Conservation (phyloP, 2,113 vertebrate genomes). For the Triplophysa rosa region DNA sequence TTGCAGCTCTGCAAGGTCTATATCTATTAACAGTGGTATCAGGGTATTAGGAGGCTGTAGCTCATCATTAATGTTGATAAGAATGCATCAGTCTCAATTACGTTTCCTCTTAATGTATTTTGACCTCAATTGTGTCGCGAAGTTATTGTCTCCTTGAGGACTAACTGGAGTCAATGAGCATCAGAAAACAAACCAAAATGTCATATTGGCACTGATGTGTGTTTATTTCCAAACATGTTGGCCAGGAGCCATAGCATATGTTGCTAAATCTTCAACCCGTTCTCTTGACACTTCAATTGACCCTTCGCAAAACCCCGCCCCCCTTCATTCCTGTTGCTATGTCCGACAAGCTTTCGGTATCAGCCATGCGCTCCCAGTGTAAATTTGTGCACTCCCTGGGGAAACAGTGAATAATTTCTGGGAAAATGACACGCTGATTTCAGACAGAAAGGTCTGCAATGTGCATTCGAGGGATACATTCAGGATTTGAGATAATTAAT, state of each 20-base stretch:
- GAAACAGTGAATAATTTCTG: too few species aligned
- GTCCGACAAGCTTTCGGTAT: too few species aligned
- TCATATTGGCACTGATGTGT: constrained; percentile 11
- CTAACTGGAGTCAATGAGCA: neutral
- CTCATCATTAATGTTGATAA: constrained; percentile 19
- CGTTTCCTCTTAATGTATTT: constrained; percentile 26
- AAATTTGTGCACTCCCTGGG: too few species aligned
- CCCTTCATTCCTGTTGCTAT: too few species aligned
- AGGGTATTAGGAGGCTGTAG: constrained; percentile 7
- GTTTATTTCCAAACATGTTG: constrained; percentile 8
- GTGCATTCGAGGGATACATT: too few species aligned
- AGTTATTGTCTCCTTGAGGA: neutral
- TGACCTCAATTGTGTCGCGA: neutral
- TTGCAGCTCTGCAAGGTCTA: neutral
- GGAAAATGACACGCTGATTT: too few species aligned
- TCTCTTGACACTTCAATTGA: neutral
- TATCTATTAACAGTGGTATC: constrained; percentile 17
- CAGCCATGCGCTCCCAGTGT: too few species aligned
- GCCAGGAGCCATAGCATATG: constrained; percentile 22
- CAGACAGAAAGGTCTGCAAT: too few species aligned
- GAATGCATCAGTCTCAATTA: constrained; percentile 24
- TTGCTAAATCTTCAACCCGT: constrained; percentile 24
- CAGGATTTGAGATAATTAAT: too few species aligned
- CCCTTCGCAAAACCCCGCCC: too few species aligned
- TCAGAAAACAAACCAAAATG: constrained; percentile 5